Base-by-base conservation (phyloP, 1,140 invertebrate genomes). In the Hyphantria cunea region DNA sequence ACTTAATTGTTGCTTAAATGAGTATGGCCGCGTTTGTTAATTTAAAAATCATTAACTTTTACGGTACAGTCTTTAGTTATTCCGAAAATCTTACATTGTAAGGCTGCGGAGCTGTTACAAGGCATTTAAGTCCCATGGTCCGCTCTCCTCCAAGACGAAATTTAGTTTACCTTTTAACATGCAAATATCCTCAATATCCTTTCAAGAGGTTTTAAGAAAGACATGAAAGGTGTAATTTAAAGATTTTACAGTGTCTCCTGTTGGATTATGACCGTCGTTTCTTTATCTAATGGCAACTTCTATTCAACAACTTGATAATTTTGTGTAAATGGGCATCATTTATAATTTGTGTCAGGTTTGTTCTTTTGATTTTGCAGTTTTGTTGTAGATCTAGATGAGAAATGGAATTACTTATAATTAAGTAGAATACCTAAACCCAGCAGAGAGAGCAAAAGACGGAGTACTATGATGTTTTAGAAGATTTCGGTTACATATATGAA, bases 221-320 rank as follows among this genome's bases (percentile, higher is more conserved):
- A 61, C 58, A 61, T 52, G 45, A 61, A 61, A 52, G 58, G n/a
- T 37, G 49, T 52, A 61, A 52, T 55, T 61, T 52, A 39, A 39
- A 52, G 48, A 25, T 61, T 52, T 50, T 10, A n/a, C 41, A 34
- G 10, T 52, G 34, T 52, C 45, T 37, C n/a, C 49, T 0, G 44
- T n/a, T 14, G 7, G 54, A 32, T 59, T 49, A 59, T 31, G 34
- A 13, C 11, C 14, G 54, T 34, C 53, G 12, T 15, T 45, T 32
- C 32, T 44, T 52, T 52, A 61, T 61, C 49, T 61, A 61, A 61
- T 39, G 49, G 49, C 58, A 45, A 39, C 58, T 42, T 60, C 31
- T 60, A 42, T 50, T 42, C 58, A 33, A 15, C 25, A 15, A 42
- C 8, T 45, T 45, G 58, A 61, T 61, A 48, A 61, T 61, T 61